Evolutionary conservation across 2,113 vertebrate genomes (phyloP).

Genomic region (Rhodinocichla rosea): DNA sequence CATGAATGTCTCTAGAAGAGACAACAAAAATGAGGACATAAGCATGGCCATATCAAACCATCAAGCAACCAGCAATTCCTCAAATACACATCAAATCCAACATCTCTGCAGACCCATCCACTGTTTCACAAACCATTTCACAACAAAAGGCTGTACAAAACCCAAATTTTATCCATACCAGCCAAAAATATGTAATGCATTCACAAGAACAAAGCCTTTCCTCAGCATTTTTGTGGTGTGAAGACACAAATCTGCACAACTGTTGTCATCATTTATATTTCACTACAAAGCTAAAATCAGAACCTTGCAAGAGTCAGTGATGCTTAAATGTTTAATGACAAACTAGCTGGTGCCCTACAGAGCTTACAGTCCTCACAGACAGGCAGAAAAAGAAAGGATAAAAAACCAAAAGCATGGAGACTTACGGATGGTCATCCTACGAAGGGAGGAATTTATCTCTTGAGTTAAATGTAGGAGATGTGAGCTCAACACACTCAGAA

Average conservation of each 20-base stretch:
- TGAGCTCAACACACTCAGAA: background rate
- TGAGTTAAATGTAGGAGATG: background rate
- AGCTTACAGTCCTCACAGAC: background rate
- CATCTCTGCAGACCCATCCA: background rate
- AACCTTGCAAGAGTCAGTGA: background rate
- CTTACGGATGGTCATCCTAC: conserved; percentile 2
- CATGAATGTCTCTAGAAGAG: background rate
- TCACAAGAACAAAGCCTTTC: background rate
- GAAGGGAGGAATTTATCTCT: background rate
- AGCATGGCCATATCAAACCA: background rate
- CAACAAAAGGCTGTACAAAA: background rate
- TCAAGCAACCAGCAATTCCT: background rate
- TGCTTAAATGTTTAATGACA: background rate
- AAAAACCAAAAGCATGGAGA: background rate
- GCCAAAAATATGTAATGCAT: background rate
- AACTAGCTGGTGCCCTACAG: background rate
- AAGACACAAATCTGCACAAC: background rate
- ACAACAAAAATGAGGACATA: background rate
- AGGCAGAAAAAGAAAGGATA: background rate
- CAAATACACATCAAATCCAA: background rate
- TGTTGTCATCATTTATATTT: background rate
- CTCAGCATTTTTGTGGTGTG: background rate
- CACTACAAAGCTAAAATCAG: background rate
- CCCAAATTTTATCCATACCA: background rate
- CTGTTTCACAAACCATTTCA: background rate